phyloP scores from a whole-genome alignment of 1,140 invertebrate species.

The Cydia splendana region DNA sequence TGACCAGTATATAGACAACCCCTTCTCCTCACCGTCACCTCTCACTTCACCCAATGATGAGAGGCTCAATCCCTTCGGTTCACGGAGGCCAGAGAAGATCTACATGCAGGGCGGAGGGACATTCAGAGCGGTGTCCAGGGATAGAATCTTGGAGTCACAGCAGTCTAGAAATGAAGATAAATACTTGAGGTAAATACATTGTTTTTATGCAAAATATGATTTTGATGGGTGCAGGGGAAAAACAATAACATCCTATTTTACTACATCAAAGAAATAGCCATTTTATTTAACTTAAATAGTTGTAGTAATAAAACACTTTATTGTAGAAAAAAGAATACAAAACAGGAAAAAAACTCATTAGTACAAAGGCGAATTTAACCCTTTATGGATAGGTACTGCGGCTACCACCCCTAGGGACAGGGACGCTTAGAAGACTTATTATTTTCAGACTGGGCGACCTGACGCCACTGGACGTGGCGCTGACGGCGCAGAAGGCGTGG shows the following conservation, averaged over 20 bases:
- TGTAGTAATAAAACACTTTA: too few species aligned
- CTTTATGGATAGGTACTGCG: too few species aligned
- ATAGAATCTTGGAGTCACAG: conserved; percentile 72
- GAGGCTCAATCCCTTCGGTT: conserved; percentile 61
- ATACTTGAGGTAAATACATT: conserved; percentile 70
- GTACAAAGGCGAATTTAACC: too few species aligned
- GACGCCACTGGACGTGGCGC: conserved; percentile 72
- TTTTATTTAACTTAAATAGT: too few species aligned
- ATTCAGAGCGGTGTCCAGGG: conserved; percentile 72
- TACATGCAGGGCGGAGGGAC: conserved; percentile 77
- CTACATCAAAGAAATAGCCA: too few species aligned
- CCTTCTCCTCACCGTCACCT: conserved; percentile 78
- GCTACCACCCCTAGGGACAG: too few species aligned
- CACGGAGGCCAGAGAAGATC: conserved; percentile 70
- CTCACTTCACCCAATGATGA: conserved; percentile 78
- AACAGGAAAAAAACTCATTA: too few species aligned
- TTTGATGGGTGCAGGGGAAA: too few species aligned
- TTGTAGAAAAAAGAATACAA: too few species aligned
- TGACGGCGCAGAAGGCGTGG: conserved; percentile 71
- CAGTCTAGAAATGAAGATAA: conserved; percentile 71
- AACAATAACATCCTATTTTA: too few species aligned
- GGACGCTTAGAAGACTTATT: not conserved
- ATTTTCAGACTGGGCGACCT: conserved; percentile 69
- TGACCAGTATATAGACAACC: conserved; percentile 78
- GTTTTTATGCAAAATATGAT: too few species aligned